These are phyloP conservation scores for Trigoniulus corallinus DNA, from an alignment of 1,140 invertebrate genomes.

Conservation along the genomic window DNA sequence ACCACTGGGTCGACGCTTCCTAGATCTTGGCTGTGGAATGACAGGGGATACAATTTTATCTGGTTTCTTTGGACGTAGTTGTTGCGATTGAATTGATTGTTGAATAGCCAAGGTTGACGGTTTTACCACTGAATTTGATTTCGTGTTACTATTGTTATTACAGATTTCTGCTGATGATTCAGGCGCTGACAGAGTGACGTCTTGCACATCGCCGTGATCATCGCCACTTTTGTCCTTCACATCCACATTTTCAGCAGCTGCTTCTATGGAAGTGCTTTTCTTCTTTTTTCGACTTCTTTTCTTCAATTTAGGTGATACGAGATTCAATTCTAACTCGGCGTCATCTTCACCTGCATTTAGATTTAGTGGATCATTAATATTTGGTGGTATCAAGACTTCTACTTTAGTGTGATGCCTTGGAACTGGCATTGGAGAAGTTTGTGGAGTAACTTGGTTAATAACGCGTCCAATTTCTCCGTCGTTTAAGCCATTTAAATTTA, in stretches of 20 bases:
- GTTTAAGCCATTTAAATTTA: slow-evolving; percentile 83
- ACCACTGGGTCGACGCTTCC: neutral
- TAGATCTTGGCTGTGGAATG: slow-evolving; percentile 50
- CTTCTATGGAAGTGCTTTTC: slow-evolving; percentile 15
- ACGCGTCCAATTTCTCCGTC: slow-evolving; percentile 58
- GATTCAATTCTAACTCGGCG: slow-evolving; percentile 44
- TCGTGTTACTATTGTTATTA: neutral
- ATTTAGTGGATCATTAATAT: slow-evolving; percentile 80
- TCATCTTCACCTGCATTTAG: slow-evolving; percentile 49
- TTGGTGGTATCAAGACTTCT: slow-evolving; percentile 79
- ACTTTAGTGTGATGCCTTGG: slow-evolving; percentile 57
- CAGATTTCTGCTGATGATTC: slow-evolving; percentile 11
- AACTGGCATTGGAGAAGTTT: slow-evolving; percentile 72
- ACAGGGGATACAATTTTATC: slow-evolving; percentile 87
- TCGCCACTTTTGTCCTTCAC: slow-evolving; percentile 6
- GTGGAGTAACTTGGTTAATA: slow-evolving; percentile 68
- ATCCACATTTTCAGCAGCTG: slow-evolving; percentile 4
- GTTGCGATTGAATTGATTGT: too few species aligned
- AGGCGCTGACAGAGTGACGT: too few species aligned
- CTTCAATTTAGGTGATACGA: slow-evolving; percentile 45
- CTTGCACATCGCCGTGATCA: slow-evolving; percentile 6
- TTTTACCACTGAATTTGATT: too few species aligned
- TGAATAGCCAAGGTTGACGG: too few species aligned
- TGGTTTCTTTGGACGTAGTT: slow-evolving; percentile 3
- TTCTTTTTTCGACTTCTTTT: slow-evolving; percentile 37